Percentiles rank a stretch among this genome's conserved stretches.
Conservation (phyloP, 2,888 invertebrate genomes). For the Sepioteuthis lessoniana region DNA sequence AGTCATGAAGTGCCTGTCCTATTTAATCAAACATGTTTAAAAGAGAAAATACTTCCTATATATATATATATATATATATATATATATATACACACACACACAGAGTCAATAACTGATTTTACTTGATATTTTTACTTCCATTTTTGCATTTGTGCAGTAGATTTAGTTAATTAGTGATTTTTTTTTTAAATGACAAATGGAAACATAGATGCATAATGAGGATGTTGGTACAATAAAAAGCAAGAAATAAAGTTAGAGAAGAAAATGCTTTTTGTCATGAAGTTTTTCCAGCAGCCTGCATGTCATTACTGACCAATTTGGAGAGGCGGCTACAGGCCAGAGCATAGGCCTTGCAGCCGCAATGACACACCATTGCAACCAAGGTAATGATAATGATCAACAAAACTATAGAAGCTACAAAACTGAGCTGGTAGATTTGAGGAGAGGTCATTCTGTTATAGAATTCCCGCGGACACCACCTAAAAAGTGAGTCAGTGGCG, state of each 20-base stretch:
- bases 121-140: no score
- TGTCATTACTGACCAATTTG: conserved; percentile 25
- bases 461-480: neutral
- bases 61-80: no score
- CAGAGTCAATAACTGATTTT: no score
- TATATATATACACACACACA: no score
- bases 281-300: conserved; percentile 10
- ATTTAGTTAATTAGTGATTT: neutral
- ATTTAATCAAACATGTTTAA: no score
- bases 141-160: neutral
- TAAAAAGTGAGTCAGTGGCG: neutral
- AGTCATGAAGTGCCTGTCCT: no score
- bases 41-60: no score
- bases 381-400: conserved; percentile 53
- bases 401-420: conserved; percentile 52
- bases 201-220: neutral
- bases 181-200: neutral
- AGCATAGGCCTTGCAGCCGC: conserved; percentile 40
- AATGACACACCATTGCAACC: conserved; percentile 51
- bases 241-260: neutral
- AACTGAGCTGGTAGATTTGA: conserved; percentile 56
- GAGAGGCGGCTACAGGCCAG: conserved; percentile 42
- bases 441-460: conserved; percentile 53
- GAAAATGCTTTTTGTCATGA: conserved; percentile 37
- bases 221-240: neutral